Percentiles rank a stretch among this genome's conserved stretches.
Conservation (phyloP, 37 sponge, comb jelly and placozoan species). For the Aphrocallistes beatrix region DNA sequence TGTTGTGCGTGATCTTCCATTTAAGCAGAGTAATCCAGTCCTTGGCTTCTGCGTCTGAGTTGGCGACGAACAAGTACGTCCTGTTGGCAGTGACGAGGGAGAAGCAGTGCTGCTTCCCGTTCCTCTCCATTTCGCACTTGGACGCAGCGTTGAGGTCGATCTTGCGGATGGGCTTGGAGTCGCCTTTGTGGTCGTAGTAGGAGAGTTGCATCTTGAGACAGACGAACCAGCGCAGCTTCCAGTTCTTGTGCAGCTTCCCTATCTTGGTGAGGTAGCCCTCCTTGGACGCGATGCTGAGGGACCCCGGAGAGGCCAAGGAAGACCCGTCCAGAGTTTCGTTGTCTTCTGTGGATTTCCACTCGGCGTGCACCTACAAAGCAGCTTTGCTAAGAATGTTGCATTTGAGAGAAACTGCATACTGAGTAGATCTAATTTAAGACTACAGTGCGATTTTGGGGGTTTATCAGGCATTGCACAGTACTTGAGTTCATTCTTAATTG, state of each 20-base stretch:
- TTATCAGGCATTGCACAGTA: too few relatives aligned
- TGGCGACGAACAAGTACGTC: not conserved
- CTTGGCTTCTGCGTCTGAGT: not conserved
- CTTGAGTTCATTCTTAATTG: too few relatives aligned
- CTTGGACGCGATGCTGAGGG: not conserved
- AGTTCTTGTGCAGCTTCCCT: not conserved
- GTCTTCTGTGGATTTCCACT: not conserved
- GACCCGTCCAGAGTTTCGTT: not conserved
- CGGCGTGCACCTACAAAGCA: not conserved
- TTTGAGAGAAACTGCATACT: too few relatives aligned
- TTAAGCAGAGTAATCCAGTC: not conserved
- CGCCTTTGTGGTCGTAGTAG: not conserved
- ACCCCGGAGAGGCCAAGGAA: not conserved
- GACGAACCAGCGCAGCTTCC: slow-evolving; percentile 1
- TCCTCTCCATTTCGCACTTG: not conserved
- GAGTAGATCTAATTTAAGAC: too few relatives aligned
- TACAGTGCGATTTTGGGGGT: too few relatives aligned
- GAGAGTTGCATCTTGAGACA: slow-evolving; percentile 5
- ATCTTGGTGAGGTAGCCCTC: slow-evolving; percentile 12
- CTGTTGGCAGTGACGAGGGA: not conserved
- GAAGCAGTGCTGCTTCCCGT: not conserved
- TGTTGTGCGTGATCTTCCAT: not conserved
- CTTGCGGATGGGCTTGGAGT: not conserved
- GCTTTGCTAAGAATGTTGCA: too few relatives aligned
- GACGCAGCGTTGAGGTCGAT: not conserved